Evolutionary conservation across 2,113 vertebrate species (phyloP), one percentile per base, ranked within the genome.

Genomic region (Eupsittula cactorum): DNA sequence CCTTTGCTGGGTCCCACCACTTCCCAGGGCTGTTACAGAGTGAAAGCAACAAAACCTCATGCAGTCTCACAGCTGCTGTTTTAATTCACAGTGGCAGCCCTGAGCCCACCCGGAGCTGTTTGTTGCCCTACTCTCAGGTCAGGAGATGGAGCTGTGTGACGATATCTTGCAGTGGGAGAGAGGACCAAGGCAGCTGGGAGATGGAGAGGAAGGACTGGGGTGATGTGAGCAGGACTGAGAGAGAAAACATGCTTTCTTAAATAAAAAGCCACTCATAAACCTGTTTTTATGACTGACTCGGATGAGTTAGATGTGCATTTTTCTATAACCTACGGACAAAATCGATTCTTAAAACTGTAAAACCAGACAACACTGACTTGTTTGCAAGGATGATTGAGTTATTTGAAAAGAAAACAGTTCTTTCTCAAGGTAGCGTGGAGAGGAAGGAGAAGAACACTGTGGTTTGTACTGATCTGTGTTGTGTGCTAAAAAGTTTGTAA

Each of bases 371-470:
- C 49, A 7, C 18, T 0, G 82, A 46, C 55, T 76, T 46, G 49
- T 52, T 74, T 37, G 69, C 46, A 16, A 2, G 86, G 35, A 7
- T 49, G 73, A 23, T 44, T 25, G 53, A 81, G 16, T 52, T 64
- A 29, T 25, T 85, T 44, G 59, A 70, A 84, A 74, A 59, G 23
- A 71, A 62, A 53, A 17, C 5, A 5, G 11, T 74, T 85, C 57
- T 82, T 85, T 46, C 53, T 74, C 4, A 8, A 65, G 82, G 31
- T 63, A 20, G 21, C 1, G 0, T 16, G 73, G 37, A 77, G 33
- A 18, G 37, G 60, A 68, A 17, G 49, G 39, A 55, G n/a, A 9
- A 64, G 20, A 41, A 7, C 27, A 0, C 33, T 0, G 0, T 2
- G 57, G 10, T 29, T 49, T 64, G n/a, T 47, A 3, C 62, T 31